These are phyloP conservation scores for Phymanthus crucifer DNA, from an alignment of 92 coral and sea anemone genomes.

Conservation along the genomic window DNA sequence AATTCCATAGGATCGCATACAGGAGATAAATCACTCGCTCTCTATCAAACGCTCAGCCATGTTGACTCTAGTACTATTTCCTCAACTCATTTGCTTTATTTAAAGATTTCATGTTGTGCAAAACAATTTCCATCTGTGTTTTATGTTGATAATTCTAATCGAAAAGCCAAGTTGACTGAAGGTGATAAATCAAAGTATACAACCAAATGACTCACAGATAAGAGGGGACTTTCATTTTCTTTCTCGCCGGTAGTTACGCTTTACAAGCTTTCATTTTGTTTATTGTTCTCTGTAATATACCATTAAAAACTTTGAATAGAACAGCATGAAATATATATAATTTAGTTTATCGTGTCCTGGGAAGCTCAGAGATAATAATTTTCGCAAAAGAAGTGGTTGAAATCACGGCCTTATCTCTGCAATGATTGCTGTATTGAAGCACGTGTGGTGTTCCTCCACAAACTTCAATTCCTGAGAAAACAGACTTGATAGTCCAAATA, in stretches of 20 bases:
- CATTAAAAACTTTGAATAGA: not conserved
- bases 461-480: slow-evolving; percentile 5
- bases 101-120: not conserved
- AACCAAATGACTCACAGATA: not conserved
- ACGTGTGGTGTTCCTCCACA: not conserved
- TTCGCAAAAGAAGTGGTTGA: not conserved
- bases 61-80: not conserved
- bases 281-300: not conserved
- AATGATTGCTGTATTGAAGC: not conserved
- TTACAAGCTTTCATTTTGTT: not conserved
- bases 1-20: not conserved
- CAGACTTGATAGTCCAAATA: not conserved
- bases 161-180: not conserved
- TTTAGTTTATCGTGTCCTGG: not conserved
- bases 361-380: not conserved
- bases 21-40: not conserved
- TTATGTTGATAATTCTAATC: not conserved
- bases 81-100: not conserved
- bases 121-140: not conserved
- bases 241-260: too few relatives aligned
- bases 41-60: slow-evolving; percentile 7
- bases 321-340: not conserved
- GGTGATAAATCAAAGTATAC: not conserved
- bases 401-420: not conserved
- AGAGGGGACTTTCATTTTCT: not conserved